Percentiles rank a stretch among this genome's conserved stretches.
Conservation (phyloP, 2,113 vertebrate species). For the Neotoma lepida region DNA sequence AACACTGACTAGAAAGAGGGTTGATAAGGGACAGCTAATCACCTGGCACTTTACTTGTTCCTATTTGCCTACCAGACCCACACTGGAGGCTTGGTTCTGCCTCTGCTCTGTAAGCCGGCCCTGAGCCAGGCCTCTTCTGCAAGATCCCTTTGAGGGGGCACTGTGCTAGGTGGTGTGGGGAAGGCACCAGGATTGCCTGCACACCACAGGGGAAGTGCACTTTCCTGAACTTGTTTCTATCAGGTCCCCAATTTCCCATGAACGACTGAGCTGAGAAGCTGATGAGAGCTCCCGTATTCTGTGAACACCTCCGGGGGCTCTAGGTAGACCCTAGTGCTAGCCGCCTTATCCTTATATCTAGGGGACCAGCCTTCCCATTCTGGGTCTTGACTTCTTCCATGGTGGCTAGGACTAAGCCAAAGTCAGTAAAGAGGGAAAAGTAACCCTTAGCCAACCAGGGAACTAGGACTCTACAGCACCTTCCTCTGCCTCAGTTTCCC, state of each 20-base stretch:
- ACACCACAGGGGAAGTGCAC: not conserved
- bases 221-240: not conserved
- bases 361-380: not conserved
- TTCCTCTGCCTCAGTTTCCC: conserved; percentile 39
- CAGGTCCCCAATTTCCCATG: not conserved
- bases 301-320: not conserved
- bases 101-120: not conserved
- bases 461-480: not conserved
- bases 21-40: not conserved
- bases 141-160: not conserved
- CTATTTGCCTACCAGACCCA: not conserved
- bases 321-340: not conserved
- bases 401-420: not conserved
- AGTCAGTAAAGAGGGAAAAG: not conserved
- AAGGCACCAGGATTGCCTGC: not conserved
- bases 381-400: not conserved
- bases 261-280: not conserved
- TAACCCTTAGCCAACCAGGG: not conserved
- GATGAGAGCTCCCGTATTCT: not conserved
- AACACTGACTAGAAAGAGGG: not conserved
- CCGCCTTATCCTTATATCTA: not conserved
- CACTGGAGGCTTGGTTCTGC: conserved; percentile 13
- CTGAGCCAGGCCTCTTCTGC: not conserved
- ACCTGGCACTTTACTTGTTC: not conserved
- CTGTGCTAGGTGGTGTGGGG: not conserved